A percentile compares a stretch with the other conserved stretches of the same genome.
phyloP scores from a whole-genome alignment of 2,113 vertebrate genomes.

The Atractosteus spatula region DNA sequence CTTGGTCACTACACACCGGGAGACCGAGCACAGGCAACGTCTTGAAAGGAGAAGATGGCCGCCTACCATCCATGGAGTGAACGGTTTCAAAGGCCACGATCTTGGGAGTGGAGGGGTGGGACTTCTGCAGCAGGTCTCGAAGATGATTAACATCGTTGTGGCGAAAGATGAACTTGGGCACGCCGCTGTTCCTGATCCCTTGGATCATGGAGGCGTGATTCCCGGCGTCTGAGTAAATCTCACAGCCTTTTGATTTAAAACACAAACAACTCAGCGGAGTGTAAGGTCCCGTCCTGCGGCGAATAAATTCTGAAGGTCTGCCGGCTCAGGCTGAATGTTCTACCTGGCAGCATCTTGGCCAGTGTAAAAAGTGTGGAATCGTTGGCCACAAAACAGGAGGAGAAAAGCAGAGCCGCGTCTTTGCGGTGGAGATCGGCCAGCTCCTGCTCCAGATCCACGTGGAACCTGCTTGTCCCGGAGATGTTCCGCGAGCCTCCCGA shows the following conservation, averaged over 20 bases:
- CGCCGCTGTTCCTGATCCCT: constrained; percentile 89
- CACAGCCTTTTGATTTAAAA: constrained; percentile 71
- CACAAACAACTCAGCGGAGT: background rate
- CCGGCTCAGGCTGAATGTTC: no score
- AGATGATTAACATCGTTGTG: constrained; percentile 86
- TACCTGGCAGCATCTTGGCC: constrained; percentile 92
- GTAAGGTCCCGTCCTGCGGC: background rate
- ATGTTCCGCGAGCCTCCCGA: constrained; percentile 96
- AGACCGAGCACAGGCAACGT: background rate
- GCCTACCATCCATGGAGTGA: constrained; percentile 96
- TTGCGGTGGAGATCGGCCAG: constrained; percentile 92
- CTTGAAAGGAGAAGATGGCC: background rate
- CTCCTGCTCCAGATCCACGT: constrained; percentile 88
- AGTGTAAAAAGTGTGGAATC: constrained; percentile 95
- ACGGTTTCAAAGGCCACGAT: constrained; percentile 97
- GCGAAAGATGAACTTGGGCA: constrained; percentile 88
- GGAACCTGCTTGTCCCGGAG: constrained; percentile 94
- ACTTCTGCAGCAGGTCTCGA: constrained; percentile 73
- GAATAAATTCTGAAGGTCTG: no score
- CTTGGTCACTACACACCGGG: no score
- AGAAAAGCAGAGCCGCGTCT: constrained; percentile 88
- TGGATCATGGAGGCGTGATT: constrained; percentile 98
- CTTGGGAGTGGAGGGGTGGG: constrained; percentile 81
- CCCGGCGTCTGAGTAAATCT: constrained; percentile 94
- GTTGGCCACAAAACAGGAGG: constrained; percentile 95